Evolutionary conservation across 2,888 invertebrate species (phyloP).

Genomic region (Heliconius aoede): DNA sequence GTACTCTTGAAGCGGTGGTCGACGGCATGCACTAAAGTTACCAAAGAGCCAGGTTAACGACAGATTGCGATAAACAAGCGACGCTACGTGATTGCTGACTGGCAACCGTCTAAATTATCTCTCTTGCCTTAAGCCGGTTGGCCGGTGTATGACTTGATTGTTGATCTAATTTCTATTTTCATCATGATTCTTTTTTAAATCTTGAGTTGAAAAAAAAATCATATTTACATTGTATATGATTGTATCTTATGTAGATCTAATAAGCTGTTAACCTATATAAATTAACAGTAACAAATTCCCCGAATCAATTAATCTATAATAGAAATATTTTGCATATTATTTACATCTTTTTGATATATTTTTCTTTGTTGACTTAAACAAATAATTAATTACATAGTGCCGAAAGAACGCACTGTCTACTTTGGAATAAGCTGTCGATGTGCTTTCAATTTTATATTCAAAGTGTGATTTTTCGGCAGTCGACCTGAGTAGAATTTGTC

Average conservation of each 20-base stretch:
- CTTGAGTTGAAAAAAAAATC: too few relatives aligned
- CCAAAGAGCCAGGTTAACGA: constrained; percentile 61
- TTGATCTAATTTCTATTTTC: constrained; percentile 52
- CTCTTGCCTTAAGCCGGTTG: constrained; percentile 39
- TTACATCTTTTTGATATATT: neutral
- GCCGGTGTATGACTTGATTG: constrained; percentile 47
- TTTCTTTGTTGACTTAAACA: neutral
- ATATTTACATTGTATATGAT: too few relatives aligned
- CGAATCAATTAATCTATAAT: too few relatives aligned
- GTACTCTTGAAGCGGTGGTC: constrained; percentile 46
- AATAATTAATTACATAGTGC: neutral
- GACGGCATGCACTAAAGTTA: constrained; percentile 53
- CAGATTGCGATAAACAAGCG: constrained; percentile 63
- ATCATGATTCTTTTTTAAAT: too few relatives aligned
- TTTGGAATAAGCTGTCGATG: neutral
- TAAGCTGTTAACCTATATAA: too few relatives aligned
- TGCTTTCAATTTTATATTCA: constrained; percentile 23
- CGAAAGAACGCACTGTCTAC: neutral
- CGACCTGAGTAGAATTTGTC: constrained; percentile 37
- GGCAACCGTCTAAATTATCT: constrained; percentile 43
- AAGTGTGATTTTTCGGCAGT: constrained; percentile 15
- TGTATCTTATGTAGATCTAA: too few relatives aligned
- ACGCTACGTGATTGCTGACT: constrained; percentile 50
- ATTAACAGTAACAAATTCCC: too few relatives aligned
- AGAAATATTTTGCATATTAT: too few relatives aligned